Evolutionary conservation across 2,113 vertebrate species (phyloP).

Genomic region (Hyperopisus bebe): DNA sequence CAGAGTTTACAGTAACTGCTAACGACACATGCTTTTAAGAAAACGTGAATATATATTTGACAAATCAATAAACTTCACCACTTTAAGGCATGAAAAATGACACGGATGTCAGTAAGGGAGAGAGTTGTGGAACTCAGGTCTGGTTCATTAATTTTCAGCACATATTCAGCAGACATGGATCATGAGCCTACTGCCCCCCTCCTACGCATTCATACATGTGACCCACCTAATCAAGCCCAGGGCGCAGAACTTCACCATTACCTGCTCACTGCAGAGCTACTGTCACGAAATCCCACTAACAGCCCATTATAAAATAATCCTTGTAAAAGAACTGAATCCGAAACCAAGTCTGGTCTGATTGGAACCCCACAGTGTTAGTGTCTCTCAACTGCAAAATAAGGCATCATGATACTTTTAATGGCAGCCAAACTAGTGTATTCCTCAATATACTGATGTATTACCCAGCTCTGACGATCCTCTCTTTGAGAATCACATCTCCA

Average conservation of each 20-base stretch:
- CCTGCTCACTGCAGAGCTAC: neutral
- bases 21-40: neutral
- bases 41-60: neutral
- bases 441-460: neutral
- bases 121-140: neutral
- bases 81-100: neutral
- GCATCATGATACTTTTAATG: neutral
- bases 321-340: neutral
- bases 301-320: conserved; percentile 8
- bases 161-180: neutral
- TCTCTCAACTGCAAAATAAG: neutral
- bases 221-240: neutral
- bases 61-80: neutral
- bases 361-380: neutral
- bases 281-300: conserved; percentile 9
- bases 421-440: neutral
- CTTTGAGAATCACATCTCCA: neutral
- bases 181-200: neutral
- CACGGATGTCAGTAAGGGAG: neutral
- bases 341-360: neutral
- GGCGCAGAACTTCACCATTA: neutral
- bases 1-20: neutral
- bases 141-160: neutral
- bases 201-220: neutral
- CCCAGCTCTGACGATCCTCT: neutral